Conservation (phyloP, 2,888 invertebrate genomes). For the Pseudanteris insignis region DNA sequence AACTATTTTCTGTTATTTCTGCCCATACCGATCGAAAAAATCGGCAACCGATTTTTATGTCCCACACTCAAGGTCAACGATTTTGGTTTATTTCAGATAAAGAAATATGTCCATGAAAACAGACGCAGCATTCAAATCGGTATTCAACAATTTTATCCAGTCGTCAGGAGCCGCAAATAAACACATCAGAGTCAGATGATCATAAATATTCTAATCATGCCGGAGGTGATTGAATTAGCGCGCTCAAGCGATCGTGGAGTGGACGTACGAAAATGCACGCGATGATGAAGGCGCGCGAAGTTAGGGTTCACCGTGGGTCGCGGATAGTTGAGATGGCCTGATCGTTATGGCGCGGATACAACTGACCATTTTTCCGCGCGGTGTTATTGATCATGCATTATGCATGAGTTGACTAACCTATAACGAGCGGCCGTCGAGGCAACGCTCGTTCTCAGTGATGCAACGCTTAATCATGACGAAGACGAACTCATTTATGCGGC, state of each 20-base stretch:
- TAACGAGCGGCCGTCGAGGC: slow-evolving; percentile 35
- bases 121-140: no score
- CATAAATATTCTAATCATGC: slow-evolving; percentile 31
- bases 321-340: no score
- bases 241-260: slow-evolving; percentile 2
- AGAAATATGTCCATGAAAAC: no score
- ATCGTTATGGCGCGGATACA: no score
- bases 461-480: slow-evolving; percentile 36
- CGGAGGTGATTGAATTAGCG: slow-evolving; percentile 26
- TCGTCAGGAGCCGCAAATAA: no score
- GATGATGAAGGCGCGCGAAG: background rate
- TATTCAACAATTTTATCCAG: no score
- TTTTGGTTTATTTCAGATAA: no score
- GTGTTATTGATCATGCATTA: slow-evolving; percentile 40
- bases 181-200: no score
- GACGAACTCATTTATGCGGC: slow-evolving; percentile 31
- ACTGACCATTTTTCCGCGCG: slow-evolving; percentile 32
- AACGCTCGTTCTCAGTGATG: slow-evolving; percentile 36
- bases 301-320: slow-evolving; percentile 1
- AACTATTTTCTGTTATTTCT: no score
- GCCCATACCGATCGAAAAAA: no score
- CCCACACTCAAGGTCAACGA: no score
- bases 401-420: slow-evolving; percentile 40
- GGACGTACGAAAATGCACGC: slow-evolving; percentile 8
- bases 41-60: no score